phyloP scores from a whole-genome alignment of 2,113 vertebrate species.

The mouse (Mus musculus) region DNA sequence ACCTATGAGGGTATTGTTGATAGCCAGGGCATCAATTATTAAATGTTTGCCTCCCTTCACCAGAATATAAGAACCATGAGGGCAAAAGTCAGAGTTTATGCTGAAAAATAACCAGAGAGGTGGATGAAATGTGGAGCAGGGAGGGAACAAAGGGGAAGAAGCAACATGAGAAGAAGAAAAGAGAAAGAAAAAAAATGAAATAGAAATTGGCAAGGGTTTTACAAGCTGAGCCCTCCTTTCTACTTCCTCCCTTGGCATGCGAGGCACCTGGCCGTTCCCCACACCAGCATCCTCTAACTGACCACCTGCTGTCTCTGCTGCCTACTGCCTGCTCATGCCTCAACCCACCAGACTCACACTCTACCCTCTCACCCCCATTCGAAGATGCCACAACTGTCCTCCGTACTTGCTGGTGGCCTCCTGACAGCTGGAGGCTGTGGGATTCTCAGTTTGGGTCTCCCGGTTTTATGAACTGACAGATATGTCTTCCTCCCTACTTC shows the following conservation, averaged over 20 bases:
- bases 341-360: background rate
- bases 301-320: background rate
- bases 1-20: background rate
- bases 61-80: background rate
- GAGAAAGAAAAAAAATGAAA: background rate
- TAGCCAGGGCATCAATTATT: background rate
- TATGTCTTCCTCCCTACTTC: background rate
- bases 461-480: background rate
- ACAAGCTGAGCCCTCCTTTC: background rate
- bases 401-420: background rate
- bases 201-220: background rate
- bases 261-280: background rate
- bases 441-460: background rate
- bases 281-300: background rate
- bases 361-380: background rate
- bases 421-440: background rate
- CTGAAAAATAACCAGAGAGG: background rate
- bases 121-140: background rate
- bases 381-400: background rate
- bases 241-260: background rate
- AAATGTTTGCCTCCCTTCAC: background rate
- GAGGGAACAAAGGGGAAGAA: background rate
- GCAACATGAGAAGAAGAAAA: background rate
- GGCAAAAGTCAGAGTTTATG: background rate
- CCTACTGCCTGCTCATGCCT: background rate